Percentiles rank a stretch among this genome's conserved stretches.
These are phyloP conservation scores for Aplocera efformata DNA, from an alignment of 2,888 invertebrate genomes.

Conservation along the genomic window DNA sequence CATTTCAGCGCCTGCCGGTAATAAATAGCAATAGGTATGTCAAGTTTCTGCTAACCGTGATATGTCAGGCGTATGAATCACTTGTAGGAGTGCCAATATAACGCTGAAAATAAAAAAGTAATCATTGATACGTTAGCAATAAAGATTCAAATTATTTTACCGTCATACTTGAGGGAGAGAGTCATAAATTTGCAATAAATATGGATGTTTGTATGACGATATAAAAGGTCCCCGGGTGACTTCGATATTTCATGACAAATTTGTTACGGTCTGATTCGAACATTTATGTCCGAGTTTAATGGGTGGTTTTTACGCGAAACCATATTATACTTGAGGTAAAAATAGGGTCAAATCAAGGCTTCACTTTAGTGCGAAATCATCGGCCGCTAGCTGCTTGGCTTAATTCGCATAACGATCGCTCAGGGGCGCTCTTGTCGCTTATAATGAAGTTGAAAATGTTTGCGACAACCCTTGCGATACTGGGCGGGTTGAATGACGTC, in stretches of 20 bases:
- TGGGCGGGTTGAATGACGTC: slow-evolving; percentile 24
- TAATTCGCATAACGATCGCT: slow-evolving; percentile 37
- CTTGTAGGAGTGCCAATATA: not conserved
- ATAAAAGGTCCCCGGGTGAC: slow-evolving; percentile 47
- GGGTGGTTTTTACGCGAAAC: slow-evolving; percentile 10
- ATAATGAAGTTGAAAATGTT: slow-evolving; percentile 56
- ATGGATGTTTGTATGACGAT: slow-evolving; percentile 42
- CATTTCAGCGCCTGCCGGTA: slow-evolving; percentile 43
- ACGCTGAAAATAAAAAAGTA: slow-evolving; percentile 34
- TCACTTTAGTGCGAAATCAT: slow-evolving; percentile 17
- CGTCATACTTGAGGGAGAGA: slow-evolving; percentile 39
- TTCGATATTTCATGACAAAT: slow-evolving; percentile 44
- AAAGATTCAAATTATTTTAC: slow-evolving; percentile 56
- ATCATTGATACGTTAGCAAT: slow-evolving; percentile 61
- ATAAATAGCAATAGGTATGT: slow-evolving; percentile 38
- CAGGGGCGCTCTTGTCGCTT: slow-evolving; percentile 36
- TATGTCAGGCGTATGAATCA: slow-evolving; percentile 39
- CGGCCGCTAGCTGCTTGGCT: slow-evolving; percentile 31
- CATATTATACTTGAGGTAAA: slow-evolving; percentile 9
- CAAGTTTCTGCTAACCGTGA: slow-evolving; percentile 37
- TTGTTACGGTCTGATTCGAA: slow-evolving; percentile 44
- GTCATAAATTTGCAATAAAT: slow-evolving; percentile 67
- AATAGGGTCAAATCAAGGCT: slow-evolving; percentile 6
- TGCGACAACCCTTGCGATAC: slow-evolving; percentile 46
- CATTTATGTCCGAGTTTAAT: slow-evolving; percentile 32